Evolutionary conservation across 2,113 vertebrate genomes (phyloP).

Genomic region (Ceyx margarethae): DNA sequence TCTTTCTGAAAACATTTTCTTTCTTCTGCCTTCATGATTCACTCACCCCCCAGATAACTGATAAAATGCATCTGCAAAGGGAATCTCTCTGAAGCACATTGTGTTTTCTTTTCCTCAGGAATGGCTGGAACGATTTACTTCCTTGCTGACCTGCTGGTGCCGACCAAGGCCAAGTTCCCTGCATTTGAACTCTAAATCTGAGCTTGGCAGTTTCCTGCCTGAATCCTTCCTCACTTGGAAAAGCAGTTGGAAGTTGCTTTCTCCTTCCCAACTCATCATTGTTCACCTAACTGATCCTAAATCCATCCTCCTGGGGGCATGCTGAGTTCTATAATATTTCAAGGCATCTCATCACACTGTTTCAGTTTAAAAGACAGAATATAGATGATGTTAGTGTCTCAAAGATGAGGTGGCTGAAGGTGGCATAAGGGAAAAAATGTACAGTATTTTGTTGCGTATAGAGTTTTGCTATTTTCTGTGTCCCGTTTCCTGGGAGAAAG

Average conservation of each 20-base stretch:
- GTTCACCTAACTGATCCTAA: neutral
- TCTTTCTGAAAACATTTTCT: neutral
- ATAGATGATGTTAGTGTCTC: neutral
- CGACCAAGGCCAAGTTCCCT: conserved; percentile 87
- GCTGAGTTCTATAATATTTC: neutral
- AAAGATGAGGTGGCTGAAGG: neutral
- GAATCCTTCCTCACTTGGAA: neutral
- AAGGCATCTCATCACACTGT: neutral
- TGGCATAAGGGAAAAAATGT: neutral
- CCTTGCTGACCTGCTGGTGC: conserved; percentile 89
- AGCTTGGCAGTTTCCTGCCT: conserved; percentile 1
- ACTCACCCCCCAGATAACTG: neutral
- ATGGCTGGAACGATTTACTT: conserved; percentile 99
- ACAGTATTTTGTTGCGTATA: conserved; percentile 42
- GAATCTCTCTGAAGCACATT: neutral
- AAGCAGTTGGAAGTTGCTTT: neutral
- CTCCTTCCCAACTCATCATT: neutral
- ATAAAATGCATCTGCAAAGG: neutral
- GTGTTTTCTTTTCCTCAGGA: conserved; percentile 73
- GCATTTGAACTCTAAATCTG: conserved; percentile 86
- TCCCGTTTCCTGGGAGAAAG: conserved; percentile 2
- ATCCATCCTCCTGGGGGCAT: neutral
- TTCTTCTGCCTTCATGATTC: neutral
- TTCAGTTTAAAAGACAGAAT: neutral
- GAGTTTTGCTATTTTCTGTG: conserved; percentile 26